Evolutionary conservation across 2,113 vertebrate species (phyloP), one percentile per base, ranked within the genome.

Genomic region (Sinocyclocheilus grahami): DNA sequence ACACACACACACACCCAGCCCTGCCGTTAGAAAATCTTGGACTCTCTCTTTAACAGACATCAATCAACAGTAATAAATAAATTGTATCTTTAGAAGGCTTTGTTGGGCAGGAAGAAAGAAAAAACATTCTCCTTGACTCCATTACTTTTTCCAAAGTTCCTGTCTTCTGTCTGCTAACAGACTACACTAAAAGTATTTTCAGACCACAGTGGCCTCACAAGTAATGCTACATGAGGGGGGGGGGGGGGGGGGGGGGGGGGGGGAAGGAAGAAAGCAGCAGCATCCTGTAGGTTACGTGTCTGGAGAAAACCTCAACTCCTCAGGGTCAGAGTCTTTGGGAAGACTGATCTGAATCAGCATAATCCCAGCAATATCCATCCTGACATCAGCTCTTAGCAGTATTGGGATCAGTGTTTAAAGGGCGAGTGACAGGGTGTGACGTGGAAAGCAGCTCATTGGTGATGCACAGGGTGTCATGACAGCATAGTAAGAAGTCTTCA

Each of bases 61-160:
- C 82, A 90, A 90, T 84, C 86, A 90, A 89, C 77, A 48, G 78
- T 90, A 97, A 97, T 97, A 97, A 98, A 98, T 97, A 97, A 95
- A 93, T 93, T 82, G 90, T 67, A 84, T 88, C 95, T 86, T 87
- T 79, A 94, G 93, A 96, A 96, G 91, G 91, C 89, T 91, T 95
- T 79, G 86, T 93, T 93, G 84, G 67, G 71, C 30, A 74, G 51
- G 51, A 83, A 58, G 4, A 42, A 42, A 37, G 33, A 75, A 42
- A 12, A 10, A 2, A 0, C 20, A n/a, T 72, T 37, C 69, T 93
- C 92, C 95, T 95, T 94, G 93, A 88, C 93, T 87, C 92, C 95
- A 39, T 79, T 37, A 80, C 39, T 55, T 42, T 42, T 6, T 8
- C 67, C 18, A 71, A 58, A 37, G 46, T n/a, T 86, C 67, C 30